phyloP scores from a whole-genome alignment of 2,113 vertebrate genomes.

The Leptosomus discolor region DNA sequence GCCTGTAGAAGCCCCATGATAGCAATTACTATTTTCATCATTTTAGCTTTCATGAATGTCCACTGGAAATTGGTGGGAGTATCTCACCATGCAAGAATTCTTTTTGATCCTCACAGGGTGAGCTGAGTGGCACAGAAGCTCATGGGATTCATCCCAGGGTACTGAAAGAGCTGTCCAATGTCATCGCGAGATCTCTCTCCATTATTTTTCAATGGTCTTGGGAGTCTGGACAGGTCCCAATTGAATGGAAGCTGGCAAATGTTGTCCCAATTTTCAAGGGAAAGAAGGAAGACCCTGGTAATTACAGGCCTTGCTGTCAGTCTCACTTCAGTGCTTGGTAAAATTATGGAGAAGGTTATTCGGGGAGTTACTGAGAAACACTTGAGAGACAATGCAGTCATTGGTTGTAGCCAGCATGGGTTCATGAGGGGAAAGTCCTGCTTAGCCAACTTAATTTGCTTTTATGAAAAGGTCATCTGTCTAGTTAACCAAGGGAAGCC shows the following conservation, averaged over 20 bases:
- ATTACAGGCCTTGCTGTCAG: not conserved
- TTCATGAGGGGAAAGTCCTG: not conserved
- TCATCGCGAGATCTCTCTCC: too few species aligned
- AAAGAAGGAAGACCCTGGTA: not conserved
- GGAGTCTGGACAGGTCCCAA: not conserved
- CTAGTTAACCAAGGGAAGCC: not conserved
- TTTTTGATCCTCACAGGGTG: not conserved
- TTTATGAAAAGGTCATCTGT: not conserved
- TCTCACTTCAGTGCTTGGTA: not conserved
- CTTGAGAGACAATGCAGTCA: not conserved
- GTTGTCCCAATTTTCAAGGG: not conserved
- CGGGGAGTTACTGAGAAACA: not conserved
- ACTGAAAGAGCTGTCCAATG: too few species aligned
- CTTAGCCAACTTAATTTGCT: not conserved
- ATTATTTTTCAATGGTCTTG: too few species aligned
- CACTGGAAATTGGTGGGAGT: not conserved
- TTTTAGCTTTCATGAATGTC: not conserved
- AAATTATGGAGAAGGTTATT: too few species aligned
- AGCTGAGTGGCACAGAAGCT: not conserved
- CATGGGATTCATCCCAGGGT: not conserved
- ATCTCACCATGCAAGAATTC: not conserved
- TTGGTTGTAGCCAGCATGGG: not conserved
- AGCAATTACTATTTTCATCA: not conserved
- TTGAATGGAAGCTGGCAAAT: not conserved
- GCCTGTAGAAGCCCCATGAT: not conserved